Evolutionary conservation across 92 coral and sea anemone species (phyloP).

Genomic region (Zoanthus gigantus): DNA sequence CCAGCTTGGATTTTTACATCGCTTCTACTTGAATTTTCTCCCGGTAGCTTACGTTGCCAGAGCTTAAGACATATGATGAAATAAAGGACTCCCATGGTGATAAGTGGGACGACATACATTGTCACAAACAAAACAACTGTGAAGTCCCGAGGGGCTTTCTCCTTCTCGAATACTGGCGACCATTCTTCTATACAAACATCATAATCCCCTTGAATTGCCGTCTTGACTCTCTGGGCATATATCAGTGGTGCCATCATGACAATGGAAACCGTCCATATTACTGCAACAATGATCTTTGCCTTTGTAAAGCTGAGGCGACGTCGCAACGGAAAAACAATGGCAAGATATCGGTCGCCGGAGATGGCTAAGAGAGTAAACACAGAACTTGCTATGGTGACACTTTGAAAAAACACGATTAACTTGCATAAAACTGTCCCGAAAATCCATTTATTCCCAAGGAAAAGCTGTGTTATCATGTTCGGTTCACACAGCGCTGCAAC

Average conservation of each 20-base stretch:
- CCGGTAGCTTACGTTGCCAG: conserved; percentile 76
- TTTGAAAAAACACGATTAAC: conserved; percentile 79
- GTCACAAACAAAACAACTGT: conserved; percentile 74
- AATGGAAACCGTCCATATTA: conserved; percentile 64
- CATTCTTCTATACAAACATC: conserved; percentile 79
- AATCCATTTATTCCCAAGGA: conserved; percentile 73
- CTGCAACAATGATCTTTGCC: conserved; percentile 66
- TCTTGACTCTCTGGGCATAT: conserved; percentile 72
- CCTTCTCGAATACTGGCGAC: conserved; percentile 72
- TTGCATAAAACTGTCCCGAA: conserved; percentile 80
- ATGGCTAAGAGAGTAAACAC: conserved; percentile 83
- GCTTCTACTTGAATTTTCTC: conserved; percentile 67
- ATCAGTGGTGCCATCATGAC: conserved; percentile 83
- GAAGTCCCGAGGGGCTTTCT: conserved; percentile 72
- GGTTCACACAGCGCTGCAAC: conserved; percentile 83
- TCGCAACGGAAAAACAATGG: conserved; percentile 78
- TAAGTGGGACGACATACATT: conserved; percentile 73
- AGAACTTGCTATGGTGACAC: conserved; percentile 82
- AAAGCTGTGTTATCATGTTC: conserved; percentile 82
- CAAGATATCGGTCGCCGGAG: conserved; percentile 82
- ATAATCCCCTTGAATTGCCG: conserved; percentile 42
- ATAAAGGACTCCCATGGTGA: conserved; percentile 77
- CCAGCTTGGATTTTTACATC: conserved; percentile 56
- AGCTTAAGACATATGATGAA: conserved; percentile 72
- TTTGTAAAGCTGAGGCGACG: conserved; percentile 63